Base-by-base conservation (phyloP, 2,113 vertebrate species). In the Cyprinus carpio region DNA sequence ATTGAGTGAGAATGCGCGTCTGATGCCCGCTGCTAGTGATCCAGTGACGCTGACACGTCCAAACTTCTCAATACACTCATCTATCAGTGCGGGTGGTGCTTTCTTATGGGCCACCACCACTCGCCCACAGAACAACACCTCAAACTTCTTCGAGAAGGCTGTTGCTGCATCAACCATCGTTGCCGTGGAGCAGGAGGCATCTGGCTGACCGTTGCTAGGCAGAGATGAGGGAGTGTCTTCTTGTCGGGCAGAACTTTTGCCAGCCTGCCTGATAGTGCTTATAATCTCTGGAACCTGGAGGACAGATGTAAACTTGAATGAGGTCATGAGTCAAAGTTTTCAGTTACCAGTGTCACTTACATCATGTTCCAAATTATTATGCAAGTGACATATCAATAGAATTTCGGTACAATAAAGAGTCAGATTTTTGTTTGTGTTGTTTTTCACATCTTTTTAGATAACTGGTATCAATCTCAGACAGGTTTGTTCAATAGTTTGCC, bases 61-160 rank as follows among this genome's bases (percentile, higher is more conserved):
- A 11, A 99, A 99, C 92, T 98, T 98, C 91, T 98, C 96, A 0
- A 99, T 99, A 91, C 98, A 99, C 91, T 99, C 97, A 10, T 99
- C 98, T 11, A 99, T 99, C n/a, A 99, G 93, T 0, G 97, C 97
- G 0, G 98, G 98, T 0, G 97, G 98, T 2, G 97, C 97, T 46
- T 99, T 99, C 92, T 97, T 98, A 90, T 97, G 95, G 0, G 97
- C 96, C 51, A 99, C 98, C 0, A 95, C 97, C 87, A 97, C 96
- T 0, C 97, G 94, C 51, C 98, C 98, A 4, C 98, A 99, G 89
- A 99, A 99, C 34, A 99, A 92, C 87, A 99, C 98, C 91, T 99
- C 98, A 25, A 99, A 99, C 92, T 96, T 99, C 88, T 99, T 99
- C 88, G 97, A 92, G 77, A 99, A 99, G 0, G 94, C 92, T 6